phyloP scores from a whole-genome alignment of 2,888 invertebrate species.

The Trissoscelio sp. region DNA sequence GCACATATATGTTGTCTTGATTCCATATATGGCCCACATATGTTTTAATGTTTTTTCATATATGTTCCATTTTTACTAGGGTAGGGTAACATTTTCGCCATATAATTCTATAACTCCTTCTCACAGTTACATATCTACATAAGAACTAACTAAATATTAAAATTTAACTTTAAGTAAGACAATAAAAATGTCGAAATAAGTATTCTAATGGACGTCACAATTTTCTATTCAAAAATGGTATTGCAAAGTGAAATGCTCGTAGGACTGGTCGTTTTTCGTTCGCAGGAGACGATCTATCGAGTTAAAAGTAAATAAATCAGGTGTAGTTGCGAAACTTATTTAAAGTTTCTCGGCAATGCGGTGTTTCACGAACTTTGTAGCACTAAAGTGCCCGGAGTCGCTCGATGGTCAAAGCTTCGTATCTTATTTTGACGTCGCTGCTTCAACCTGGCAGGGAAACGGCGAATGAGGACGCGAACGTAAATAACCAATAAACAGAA shows the following conservation, averaged over 20 bases:
- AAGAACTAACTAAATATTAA: too few relatives aligned
- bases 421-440: conserved; percentile 67
- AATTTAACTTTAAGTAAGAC: too few relatives aligned
- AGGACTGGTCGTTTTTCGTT: conserved; percentile 30
- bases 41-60: too few relatives aligned
- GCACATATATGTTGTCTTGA: too few relatives aligned
- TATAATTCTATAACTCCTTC: too few relatives aligned
- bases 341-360: conserved; percentile 74
- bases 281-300: conserved; percentile 71
- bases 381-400: conserved; percentile 69
- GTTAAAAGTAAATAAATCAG: conserved; percentile 81
- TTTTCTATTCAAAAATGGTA: conserved; percentile 42
- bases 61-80: too few relatives aligned
- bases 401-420: conserved; percentile 68
- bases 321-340: conserved; percentile 77
- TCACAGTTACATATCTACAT: too few relatives aligned
- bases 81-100: too few relatives aligned
- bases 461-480: conserved; percentile 47
- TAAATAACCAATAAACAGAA: conserved; percentile 64
- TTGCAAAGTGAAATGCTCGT: conserved; percentile 47
- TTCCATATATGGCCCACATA: too few relatives aligned
- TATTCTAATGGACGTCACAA: conserved; percentile 20
- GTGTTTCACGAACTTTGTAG: conserved; percentile 70
- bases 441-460: conserved; percentile 43
- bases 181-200: too few relatives aligned